Percentiles rank a stretch among this genome's conserved stretches.
phyloP scores from a whole-genome alignment of 2,113 vertebrate genomes.

The Macquaria ambigua region DNA sequence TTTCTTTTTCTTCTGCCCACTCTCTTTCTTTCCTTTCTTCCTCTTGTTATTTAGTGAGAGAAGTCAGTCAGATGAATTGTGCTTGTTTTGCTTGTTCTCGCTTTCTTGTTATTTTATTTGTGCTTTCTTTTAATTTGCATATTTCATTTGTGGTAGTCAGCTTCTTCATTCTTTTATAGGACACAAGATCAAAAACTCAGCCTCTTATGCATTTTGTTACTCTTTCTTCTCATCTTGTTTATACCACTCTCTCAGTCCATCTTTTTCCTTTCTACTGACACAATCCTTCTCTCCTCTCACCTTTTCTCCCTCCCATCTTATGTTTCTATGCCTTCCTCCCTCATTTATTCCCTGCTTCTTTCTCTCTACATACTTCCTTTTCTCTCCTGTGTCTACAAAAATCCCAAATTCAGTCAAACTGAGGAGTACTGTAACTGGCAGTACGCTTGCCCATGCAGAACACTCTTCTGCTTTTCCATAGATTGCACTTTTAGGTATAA shows the following conservation, averaged over 20 bases:
- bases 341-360: background rate
- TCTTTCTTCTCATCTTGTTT: background rate
- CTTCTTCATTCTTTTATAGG: background rate
- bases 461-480: background rate
- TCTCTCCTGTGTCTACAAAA: background rate
- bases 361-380: background rate
- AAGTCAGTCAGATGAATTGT: background rate
- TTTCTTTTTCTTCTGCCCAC: background rate
- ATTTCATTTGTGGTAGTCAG: background rate
- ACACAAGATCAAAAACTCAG: background rate
- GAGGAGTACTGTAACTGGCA: background rate
- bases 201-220: slow-evolving; percentile 8
- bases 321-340: background rate
- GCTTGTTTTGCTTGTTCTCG: background rate
- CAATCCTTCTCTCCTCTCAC: background rate
- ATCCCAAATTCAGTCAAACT: background rate
- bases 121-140: background rate
- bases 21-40: background rate
- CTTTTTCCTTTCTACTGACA: background rate
- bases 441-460: background rate
- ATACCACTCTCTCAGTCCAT: background rate
- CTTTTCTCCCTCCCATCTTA: background rate
- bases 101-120: background rate
- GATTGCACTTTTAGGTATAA: slow-evolving; percentile 6
- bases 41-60: background rate